Base-by-base conservation (phyloP, 37 sponge, comb jelly and placozoan species). In the Crambe crambe region DNA sequence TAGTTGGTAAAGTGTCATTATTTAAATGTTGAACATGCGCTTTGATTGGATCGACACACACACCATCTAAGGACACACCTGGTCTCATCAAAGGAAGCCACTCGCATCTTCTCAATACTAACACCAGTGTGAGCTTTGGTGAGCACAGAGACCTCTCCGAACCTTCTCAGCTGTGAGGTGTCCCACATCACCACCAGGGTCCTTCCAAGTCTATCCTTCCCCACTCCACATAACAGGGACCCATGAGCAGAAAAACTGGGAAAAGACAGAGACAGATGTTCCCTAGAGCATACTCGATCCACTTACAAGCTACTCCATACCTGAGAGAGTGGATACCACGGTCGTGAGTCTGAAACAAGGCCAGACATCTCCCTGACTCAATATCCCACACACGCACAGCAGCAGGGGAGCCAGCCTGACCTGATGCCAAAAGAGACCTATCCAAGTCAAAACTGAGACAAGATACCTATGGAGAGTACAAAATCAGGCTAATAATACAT, bases 301-400 rank as follows among this genome's bases (percentile, higher is more conserved):
- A 20, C 17, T 60, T 60, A 6, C 4, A 21, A 18, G 9, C 54
- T 51, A 60, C n/a, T 60, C 6, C 5, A 60, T 60, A 93, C 94
- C 92, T 90, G 32, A 90, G 73, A 3, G 40, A 75, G 72, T 79
- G 73, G 8, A 92, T 73, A 20, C 71, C 80, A 6, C 37, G 36
- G 77, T 42, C 58, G 77, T 88, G 83, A 21, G 90, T 83, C 81
- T 91, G 88, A 72, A 95, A 75, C 37, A 95, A 64, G 43, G 90
- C 89, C 42, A 91, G 69, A 57, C 95, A 91, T 20, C 78, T 73
- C 1, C 35, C 69, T 1, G 74, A 63, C n/a, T 51, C 68, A 37
- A 86, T 60, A 34, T 67, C 51, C 95, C 95, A 95, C 66, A 95
- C 68, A 58, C 95, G 78, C n/a, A 95, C 83, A 20, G 85, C 80